These are phyloP conservation scores for Plutomurus gul DNA, from an alignment of 1,140 invertebrate species.

Conservation along the genomic window DNA sequence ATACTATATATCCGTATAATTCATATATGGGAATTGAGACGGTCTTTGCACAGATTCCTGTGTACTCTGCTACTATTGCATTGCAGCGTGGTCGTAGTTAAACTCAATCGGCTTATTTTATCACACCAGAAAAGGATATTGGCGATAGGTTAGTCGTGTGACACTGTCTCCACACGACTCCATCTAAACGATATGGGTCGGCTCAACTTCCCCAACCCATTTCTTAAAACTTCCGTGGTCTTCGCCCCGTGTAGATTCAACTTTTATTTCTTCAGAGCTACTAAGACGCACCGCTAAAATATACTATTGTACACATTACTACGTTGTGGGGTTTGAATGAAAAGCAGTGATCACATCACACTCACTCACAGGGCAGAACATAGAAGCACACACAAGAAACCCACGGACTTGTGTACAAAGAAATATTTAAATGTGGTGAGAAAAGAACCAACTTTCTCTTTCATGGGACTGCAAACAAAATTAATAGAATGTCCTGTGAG, in stretches of 20 bases:
- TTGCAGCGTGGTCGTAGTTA: background rate
- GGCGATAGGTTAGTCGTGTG: background rate
- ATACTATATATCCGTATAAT: no score
- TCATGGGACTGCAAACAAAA: background rate
- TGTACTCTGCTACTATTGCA: background rate
- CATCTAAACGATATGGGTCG: background rate
- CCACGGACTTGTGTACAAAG: background rate
- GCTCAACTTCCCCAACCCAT: background rate
- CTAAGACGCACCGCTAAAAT: no score
- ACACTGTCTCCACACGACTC: background rate
- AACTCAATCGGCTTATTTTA: background rate
- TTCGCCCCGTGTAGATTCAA: no score
- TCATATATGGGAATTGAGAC: no score
- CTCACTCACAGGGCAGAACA: no score
- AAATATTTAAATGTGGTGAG: background rate
- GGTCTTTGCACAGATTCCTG: no score
- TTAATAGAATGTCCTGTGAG: background rate
- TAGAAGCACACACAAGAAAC: background rate
- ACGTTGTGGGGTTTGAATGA: no score
- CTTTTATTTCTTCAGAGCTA: background rate
- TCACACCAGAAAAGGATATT: background rate
- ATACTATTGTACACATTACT: no score
- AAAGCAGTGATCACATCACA: no score
- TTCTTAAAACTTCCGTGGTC: constrained; percentile 7
- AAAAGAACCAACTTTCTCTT: background rate